Evolutionary conservation across 1,140 invertebrate genomes (phyloP), one percentile per base, ranked within the genome.

Genomic region (Sitobion miscanthi): DNA sequence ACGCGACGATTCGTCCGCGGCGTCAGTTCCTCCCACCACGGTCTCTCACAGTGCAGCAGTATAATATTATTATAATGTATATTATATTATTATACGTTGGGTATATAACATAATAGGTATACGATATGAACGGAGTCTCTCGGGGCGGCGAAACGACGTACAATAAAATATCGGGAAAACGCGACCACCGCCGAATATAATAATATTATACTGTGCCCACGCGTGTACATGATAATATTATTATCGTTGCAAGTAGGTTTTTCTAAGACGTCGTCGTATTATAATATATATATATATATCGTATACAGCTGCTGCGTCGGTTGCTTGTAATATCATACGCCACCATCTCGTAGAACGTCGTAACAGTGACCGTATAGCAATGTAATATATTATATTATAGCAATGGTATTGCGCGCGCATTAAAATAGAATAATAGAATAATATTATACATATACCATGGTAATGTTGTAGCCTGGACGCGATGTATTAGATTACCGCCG

Each of bases 401-500:
- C 8, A 69, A 69, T 69, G 62, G 14, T 17, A n/a, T 77, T 77
- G 62, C 62, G 0, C n/a, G 62, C n/a, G n/a, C 62, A n/a, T 77
- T 77, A n/a, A 77, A 77, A 77, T 6, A 77, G 57, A 14, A 62
- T 17, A 69, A n/a, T n/a, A 77, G n/a, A 54, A 54, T 54, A 54
- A 5, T 69, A 69, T 69, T 62, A 62, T 62, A 42, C 42, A 42
- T 8, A 62, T 45, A 85, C 25, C 45, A 47, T 86, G 83, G 35
- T 86, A 45, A 30, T 42, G 30, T 25, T 8, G 14, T 30, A 20
- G 86, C 14, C 77, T 23, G 35, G 30, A 17, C 47, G 86, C 30
- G 52, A 83, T 77, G 42, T 57, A 90, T 62, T 42, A 62, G 88
- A 90, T 90, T 62, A 62, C 62, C 20, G 54, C 62, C 62, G 62